A percentile compares a stretch with the other conserved stretches of the same genome.
These are phyloP conservation scores for Eupithecia vulgata DNA, from an alignment of 2,888 invertebrate species.

Conservation along the genomic window DNA sequence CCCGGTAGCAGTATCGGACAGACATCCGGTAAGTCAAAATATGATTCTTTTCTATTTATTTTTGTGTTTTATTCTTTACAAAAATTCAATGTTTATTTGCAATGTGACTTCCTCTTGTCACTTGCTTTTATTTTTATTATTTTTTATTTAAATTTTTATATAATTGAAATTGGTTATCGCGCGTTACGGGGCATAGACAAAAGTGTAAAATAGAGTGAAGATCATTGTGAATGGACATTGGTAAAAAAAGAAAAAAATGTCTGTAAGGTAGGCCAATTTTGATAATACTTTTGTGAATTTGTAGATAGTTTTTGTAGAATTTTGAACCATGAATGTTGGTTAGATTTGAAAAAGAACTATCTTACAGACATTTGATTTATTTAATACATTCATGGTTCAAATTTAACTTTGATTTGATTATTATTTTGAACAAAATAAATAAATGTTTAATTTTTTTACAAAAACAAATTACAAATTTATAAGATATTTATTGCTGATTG, in stretches of 20 bases:
- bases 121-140: conserved; percentile 61
- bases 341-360: conserved; percentile 48
- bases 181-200: conserved; percentile 37
- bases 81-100: conserved; percentile 76
- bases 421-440: neutral
- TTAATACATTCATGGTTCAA: conserved; percentile 78
- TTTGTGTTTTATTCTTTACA: conserved; percentile 47
- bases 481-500: neutral
- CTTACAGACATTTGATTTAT: conserved; percentile 79
- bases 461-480: neutral
- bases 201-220: conserved; percentile 61
- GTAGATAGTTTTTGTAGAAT: conserved; percentile 42
- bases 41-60: conserved; percentile 17
- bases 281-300: conserved; percentile 55
- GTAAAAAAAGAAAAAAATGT: conserved; percentile 68
- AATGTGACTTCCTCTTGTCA: conserved; percentile 78
- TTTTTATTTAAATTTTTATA: conserved; percentile 43
- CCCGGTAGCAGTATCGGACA: conserved; percentile 76
- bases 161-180: conserved; percentile 32
- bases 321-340: conserved; percentile 78
- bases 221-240: conserved; percentile 82
- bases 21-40: conserved; percentile 71
- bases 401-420: conserved; percentile 17
- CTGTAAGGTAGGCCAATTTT: conserved; percentile 83
- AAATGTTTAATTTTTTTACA: neutral